These are phyloP conservation scores for Sisyra terminalis DNA, from an alignment of 2,888 invertebrate genomes.

Conservation along the genomic window DNA sequence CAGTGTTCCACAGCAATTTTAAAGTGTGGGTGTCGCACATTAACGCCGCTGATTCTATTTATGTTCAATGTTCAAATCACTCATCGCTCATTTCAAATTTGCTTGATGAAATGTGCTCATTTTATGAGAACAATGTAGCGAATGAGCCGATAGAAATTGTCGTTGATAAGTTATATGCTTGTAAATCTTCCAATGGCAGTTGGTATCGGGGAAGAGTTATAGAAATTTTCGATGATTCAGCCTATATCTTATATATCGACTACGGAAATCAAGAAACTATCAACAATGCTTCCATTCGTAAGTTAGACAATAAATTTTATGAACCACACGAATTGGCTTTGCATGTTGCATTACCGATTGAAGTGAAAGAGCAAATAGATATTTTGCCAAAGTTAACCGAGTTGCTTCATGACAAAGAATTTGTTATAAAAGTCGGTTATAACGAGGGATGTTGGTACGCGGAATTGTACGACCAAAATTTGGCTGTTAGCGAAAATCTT, in stretches of 20 bases:
- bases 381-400: constrained; percentile 25
- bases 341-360: constrained; percentile 19
- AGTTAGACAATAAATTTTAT: constrained; percentile 20
- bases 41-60: constrained; percentile 39
- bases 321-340: constrained; percentile 20
- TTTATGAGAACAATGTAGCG: constrained; percentile 32
- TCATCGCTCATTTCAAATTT: constrained; percentile 28
- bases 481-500: constrained; percentile 33
- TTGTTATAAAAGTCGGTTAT: constrained; percentile 32
- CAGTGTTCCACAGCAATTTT: constrained; percentile 41
- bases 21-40: constrained; percentile 41
- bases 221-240: constrained; percentile 26
- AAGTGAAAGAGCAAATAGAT: constrained; percentile 19
- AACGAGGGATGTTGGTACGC: constrained; percentile 35
- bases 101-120: constrained; percentile 35
- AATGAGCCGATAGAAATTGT: constrained; percentile 26
- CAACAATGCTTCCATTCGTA: constrained; percentile 18
- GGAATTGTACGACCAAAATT: constrained; percentile 31
- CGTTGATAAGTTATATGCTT: constrained; percentile 40
- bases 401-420: constrained; percentile 30
- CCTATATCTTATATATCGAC: constrained; percentile 43
- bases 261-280: constrained; percentile 53
- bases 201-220: constrained; percentile 53
- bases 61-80: constrained; percentile 38
- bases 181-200: constrained; percentile 35